Base-by-base conservation (phyloP, 2,113 vertebrate species). In the Plecturocebus donacophilus region DNA sequence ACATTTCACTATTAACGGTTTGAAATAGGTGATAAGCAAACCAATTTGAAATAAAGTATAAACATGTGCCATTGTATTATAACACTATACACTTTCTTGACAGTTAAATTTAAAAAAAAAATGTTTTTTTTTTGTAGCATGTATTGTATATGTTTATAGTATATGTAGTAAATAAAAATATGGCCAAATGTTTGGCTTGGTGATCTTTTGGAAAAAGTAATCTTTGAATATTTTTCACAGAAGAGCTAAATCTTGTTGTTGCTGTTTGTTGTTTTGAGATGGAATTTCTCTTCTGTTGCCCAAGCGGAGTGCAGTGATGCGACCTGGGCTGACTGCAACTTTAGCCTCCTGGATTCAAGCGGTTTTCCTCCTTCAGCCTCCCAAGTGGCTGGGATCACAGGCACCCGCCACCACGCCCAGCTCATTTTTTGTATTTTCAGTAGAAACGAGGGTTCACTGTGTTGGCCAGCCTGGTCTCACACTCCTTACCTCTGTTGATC, bases 61-160 rank as follows among this genome's bases (percentile, higher is more conserved):
- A 98, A 99, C 99, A 99, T 99, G 99, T 99, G 99, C 99, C 99
- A 99, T 99, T 99, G 99, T 99, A 99, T 99, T 99, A 99, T 99
- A 99, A 99, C 99, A 99, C 99, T 99, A 99, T 98, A 98, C 99
- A 99, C 99, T 99, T 99, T 99, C 98, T 99, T 99, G 98, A 98
- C 99, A 98, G 98, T 99, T 99, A 98, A 98, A 98, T 97, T 98
- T 96, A 70, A 98, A 97, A 79, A 92, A 98, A 98, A 5, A n/a
- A n/a, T 38, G 47, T 11, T 7, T 27, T 73, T 97, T 98, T 98
- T 99, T 98, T 98, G 98, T 99, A 99, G 99, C 99, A 99, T 99
- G 99, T 99, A 99, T 99, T 99, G 99, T 99, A 99, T 99, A 99
- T 99, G 99, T 99, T 99, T 99, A 99, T 99, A 99, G 99, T 99